Conservation (phyloP, 2,797 vertebrate species). For the Sebastes ruberrimus region DNA sequence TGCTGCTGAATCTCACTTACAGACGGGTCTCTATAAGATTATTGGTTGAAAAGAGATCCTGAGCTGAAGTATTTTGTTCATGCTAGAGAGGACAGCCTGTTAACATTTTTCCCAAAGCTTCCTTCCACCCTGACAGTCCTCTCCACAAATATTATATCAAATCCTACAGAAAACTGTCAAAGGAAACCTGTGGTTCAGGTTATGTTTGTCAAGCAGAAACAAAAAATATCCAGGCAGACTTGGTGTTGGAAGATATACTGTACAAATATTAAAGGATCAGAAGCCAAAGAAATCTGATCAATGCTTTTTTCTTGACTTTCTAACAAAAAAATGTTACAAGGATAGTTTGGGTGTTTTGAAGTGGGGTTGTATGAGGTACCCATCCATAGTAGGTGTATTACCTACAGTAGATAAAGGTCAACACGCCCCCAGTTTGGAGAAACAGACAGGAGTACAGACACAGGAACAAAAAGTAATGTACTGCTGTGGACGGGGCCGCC, state of each 20-base stretch:
- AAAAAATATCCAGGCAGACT: neutral
- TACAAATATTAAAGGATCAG: neutral
- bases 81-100: neutral
- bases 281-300: neutral
- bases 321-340: neutral
- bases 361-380: too few species aligned
- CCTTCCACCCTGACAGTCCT: neutral
- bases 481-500: too few species aligned
- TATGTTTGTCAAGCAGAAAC: neutral
- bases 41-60: neutral
- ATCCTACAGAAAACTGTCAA: neutral
- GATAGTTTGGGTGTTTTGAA: too few species aligned
- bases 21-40: neutral
- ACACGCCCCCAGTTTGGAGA: too few species aligned
- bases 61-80: neutral
- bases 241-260: neutral
- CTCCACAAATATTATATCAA: neutral
- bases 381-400: too few species aligned
- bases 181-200: neutral
- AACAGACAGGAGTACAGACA: too few species aligned
- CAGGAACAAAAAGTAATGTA: too few species aligned
- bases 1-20: neutral
- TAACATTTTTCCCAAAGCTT: neutral
- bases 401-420: too few species aligned
- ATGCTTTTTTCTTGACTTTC: neutral